Percentiles rank a stretch among this genome's conserved stretches.
Conservation (phyloP, 1,140 invertebrate species). For the Magallana ariakensis region DNA sequence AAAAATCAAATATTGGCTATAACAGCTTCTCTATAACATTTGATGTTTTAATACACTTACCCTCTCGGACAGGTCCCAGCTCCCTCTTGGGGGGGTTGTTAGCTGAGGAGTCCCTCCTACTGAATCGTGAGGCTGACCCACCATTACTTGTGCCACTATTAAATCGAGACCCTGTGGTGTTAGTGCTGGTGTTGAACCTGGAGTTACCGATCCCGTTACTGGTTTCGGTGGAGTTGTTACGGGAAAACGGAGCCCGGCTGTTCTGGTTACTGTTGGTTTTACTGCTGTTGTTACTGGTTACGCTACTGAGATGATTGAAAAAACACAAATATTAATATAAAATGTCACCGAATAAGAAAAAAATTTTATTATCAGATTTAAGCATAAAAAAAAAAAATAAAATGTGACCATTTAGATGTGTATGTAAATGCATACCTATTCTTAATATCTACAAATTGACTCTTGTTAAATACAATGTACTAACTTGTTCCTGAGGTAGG, state of each 20-base stretch:
- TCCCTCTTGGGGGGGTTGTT: slow-evolving; percentile 51
- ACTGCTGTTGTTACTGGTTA: slow-evolving; percentile 50
- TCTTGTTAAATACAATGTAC: neutral
- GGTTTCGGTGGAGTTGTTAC: slow-evolving; percentile 45
- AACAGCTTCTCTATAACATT: too few species aligned
- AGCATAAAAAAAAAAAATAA: too few species aligned
- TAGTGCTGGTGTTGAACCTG: slow-evolving; percentile 26
- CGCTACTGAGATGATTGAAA: slow-evolving; percentile 43
- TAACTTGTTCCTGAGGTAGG: slow-evolving; percentile 58
- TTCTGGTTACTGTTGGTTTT: slow-evolving; percentile 51
- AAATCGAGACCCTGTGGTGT: neutral
- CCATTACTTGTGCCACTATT: slow-evolving; percentile 15
- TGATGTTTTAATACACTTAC: slow-evolving; percentile 45
- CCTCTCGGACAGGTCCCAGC: slow-evolving; percentile 72
- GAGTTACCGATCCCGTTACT: slow-evolving; percentile 17
- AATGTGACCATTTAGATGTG: too few species aligned
- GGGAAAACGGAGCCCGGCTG: slow-evolving; percentile 43
- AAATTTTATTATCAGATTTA: too few species aligned
- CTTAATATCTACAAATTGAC: too few species aligned
- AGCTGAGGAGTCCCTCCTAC: slow-evolving; percentile 37
- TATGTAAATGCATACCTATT: too few species aligned
- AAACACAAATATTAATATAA: neutral
- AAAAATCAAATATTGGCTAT: too few species aligned
- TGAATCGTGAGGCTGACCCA: slow-evolving; percentile 37
- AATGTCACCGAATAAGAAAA: too few species aligned